phyloP scores from a whole-genome alignment of 1,140 invertebrate species.

The Brachionus asplanchnoidis region DNA sequence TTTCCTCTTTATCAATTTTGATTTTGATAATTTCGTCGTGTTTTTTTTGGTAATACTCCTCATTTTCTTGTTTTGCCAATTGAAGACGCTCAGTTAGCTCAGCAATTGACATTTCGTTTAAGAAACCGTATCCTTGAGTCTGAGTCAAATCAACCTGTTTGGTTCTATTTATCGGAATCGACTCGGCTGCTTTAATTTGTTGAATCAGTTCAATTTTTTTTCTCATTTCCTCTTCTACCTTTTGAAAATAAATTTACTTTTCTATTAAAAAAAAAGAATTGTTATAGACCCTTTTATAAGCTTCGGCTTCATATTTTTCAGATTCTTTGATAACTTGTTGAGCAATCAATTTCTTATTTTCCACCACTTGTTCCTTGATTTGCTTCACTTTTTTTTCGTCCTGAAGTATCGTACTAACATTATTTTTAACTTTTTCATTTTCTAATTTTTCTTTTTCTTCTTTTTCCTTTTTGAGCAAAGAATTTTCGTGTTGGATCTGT shows the following conservation, averaged over 20 bases:
- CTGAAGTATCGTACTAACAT: conserved; percentile 48
- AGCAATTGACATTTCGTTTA: conserved; percentile 56
- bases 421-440: conserved; percentile 14
- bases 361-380: conserved; percentile 40
- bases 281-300: background rate
- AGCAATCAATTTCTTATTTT: conserved; percentile 25
- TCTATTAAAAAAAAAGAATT: background rate
- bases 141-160: conserved; percentile 54
- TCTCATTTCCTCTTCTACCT: conserved; percentile 56
- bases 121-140: conserved; percentile 52
- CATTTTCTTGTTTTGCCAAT: conserved; percentile 49
- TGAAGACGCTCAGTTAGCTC: conserved; percentile 54
- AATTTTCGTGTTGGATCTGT: conserved; percentile 53
- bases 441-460: conserved; percentile 23
- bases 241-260: background rate
- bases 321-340: conserved; percentile 38
- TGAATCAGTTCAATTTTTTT: conserved; percentile 55
- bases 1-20: conserved; percentile 50
- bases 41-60: conserved; percentile 51
- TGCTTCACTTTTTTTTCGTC: conserved; percentile 54
- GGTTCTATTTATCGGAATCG: conserved; percentile 46
- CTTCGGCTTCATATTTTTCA: background rate
- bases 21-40: conserved; percentile 52
- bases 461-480: background rate
- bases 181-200: conserved; percentile 55